Base-by-base conservation (phyloP, 2,113 vertebrate genomes). In the Oryzias curvinotus region DNA sequence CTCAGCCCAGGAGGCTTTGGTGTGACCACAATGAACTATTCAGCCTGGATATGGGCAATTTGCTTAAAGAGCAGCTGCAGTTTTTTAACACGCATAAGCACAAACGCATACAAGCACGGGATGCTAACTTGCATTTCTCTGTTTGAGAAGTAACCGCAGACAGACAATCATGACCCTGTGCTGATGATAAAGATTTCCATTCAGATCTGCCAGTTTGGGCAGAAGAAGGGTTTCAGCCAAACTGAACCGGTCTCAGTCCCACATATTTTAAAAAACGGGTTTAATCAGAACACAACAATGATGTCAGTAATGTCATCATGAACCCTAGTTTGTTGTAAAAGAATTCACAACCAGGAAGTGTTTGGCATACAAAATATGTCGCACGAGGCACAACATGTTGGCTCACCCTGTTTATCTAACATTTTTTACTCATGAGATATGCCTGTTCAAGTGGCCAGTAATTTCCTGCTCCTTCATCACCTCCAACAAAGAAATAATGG, bases 21-120 rank as follows among this genome's bases (percentile, higher is more conserved):
- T 52, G 60, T 51, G 43, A 54, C 57, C 71, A 88, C 80, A 85
- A 82, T 80, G 70, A 78, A 57, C 77, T 14, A 64, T 74, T 80
- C 68, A 78, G 74, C 44, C 48, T 10, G 55, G 57, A 15, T 28
- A 45, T 43, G 44, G 1, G 17, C 18, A 47, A 51, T 21, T 58
- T 62, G 41, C 64, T 55, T 41, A 70, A 78, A 67, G 52, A 71
- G 54, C 60, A 15, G 43, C 49, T 61, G 50, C 64, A 67, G n/a
- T 61, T 26, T 59, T 60, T 2, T 53, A 55, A 73, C 47, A 52
- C 36, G 18, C 49, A 44, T 42, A 16, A 30, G 19, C 47, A 19
- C 47, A 12, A n/a, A 57, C 8, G 54, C 71, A 57, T 8, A 58
- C 45, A 59, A 47, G 46, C 71, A 52, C 43, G 50, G 19, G 4